Conservation (phyloP, 2,888 invertebrate species). For the Branchipolynoe longqiensis region DNA sequence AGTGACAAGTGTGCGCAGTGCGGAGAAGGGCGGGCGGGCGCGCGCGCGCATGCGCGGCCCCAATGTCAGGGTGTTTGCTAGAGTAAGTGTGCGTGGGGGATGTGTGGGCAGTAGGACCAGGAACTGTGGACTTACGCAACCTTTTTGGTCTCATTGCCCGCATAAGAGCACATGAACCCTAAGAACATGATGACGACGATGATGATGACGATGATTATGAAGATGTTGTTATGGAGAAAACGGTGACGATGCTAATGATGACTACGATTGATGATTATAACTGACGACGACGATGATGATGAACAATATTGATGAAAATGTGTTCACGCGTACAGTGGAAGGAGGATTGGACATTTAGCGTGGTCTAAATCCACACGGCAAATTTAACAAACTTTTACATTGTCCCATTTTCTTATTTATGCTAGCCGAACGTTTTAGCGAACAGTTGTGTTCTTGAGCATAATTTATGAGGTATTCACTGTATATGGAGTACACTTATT, state of each 20-base stretch:
- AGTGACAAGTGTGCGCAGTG: neutral
- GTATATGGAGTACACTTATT: conserved; percentile 62
- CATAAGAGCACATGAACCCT: conserved; percentile 38
- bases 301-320: conserved; percentile 49
- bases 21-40: neutral
- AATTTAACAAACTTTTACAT: conserved; percentile 62
- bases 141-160: conserved; percentile 50
- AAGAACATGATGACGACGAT: conserved; percentile 42
- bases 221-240: neutral
- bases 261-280: conserved; percentile 26
- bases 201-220: conserved; percentile 24
- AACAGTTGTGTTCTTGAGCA: conserved; percentile 60
- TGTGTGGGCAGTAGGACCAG: conserved; percentile 46
- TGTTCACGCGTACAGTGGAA: conserved; percentile 53
- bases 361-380: conserved; percentile 61
- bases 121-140: conserved; percentile 24
- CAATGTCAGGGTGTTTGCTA: conserved; percentile 29
- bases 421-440: conserved; percentile 57
- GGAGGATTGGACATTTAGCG: conserved; percentile 54
- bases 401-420: conserved; percentile 62
- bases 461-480: conserved; percentile 62
- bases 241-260: conserved; percentile 22
- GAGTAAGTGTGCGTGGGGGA: conserved; percentile 41
- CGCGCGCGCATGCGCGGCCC: neutral
- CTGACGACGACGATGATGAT: conserved; percentile 22